A percentile compares a stretch with the other conserved stretches of the same genome.
These are phyloP conservation scores for Imbricaverruca yamaguchii DNA, from an alignment of 2,888 invertebrate species.

Conservation along the genomic window DNA sequence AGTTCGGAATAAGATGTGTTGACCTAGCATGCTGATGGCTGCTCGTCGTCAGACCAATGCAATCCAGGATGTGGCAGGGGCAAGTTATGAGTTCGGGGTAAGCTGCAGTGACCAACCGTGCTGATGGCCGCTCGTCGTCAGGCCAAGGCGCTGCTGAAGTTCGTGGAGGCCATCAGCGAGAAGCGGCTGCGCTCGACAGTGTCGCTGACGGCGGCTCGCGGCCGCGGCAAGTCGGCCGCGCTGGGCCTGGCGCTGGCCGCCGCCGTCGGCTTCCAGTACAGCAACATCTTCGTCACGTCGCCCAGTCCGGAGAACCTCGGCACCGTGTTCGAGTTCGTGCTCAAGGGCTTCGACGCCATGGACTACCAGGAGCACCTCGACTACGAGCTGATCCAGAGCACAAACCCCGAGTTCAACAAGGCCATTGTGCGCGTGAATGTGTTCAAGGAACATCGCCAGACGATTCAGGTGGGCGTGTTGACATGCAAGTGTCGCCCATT, in stretches of 20 bases:
- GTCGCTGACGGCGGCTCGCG: constrained; percentile 90
- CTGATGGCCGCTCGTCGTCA: constrained; percentile 35
- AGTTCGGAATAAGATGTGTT: too few species aligned
- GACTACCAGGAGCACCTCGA: constrained; percentile 94
- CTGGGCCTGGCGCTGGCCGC: constrained; percentile 85
- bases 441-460: constrained; percentile 81
- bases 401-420: constrained; percentile 93
- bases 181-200: constrained; percentile 81
- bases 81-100: too few species aligned
- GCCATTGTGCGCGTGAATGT: constrained; percentile 90
- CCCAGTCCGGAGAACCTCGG: constrained; percentile 97
- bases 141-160: constrained; percentile 82
- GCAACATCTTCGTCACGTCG: constrained; percentile 94
- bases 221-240: constrained; percentile 96
- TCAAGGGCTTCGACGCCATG: constrained; percentile 85
- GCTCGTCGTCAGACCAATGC: too few species aligned
- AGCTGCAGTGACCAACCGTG: too few species aligned
- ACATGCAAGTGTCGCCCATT: too few species aligned
- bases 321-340: constrained; percentile 92
- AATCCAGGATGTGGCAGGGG: too few species aligned
- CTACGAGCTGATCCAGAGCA: constrained; percentile 87
- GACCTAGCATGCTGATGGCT: too few species aligned
- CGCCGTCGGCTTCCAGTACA: constrained; percentile 73
- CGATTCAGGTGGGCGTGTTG: constrained; percentile 61
- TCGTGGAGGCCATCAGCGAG: constrained; percentile 91